Percentiles rank a stretch among this genome's conserved stretches.
Conservation (phyloP, 2,797 vertebrate species). For the Acridotheres tristis region DNA sequence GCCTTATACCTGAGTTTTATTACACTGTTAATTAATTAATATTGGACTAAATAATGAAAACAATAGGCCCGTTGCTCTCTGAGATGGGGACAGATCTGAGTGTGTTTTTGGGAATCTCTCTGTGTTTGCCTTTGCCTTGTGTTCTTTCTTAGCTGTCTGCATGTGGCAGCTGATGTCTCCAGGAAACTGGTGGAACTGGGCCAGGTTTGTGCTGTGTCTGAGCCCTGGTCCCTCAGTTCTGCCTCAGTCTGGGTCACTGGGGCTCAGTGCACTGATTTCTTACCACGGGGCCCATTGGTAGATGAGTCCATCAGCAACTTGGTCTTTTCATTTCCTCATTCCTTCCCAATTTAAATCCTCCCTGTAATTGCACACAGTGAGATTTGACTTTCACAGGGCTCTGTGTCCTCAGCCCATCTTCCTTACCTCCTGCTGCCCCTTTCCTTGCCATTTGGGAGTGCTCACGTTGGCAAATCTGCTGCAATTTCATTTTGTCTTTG, state of each 20-base stretch:
- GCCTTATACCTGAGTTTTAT: not conserved
- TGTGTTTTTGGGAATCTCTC: not conserved
- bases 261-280: not conserved
- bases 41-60: not conserved
- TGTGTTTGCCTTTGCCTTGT: not conserved
- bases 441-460: not conserved
- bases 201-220: not conserved
- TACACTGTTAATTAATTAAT: not conserved
- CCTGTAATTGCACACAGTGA: not conserved
- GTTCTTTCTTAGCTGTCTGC: not conserved
- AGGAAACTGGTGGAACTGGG: too few relatives aligned
- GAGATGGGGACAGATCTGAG: not conserved
- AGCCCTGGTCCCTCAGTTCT: not conserved
- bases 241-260: fast-evolving
- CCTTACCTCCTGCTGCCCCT: fast-evolving
- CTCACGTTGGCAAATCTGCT: fast-evolving
- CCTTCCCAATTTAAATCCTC: not conserved
- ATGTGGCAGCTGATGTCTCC: not conserved
- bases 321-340: not conserved
- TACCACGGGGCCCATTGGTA: not conserved
- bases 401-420: not conserved
- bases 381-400: not conserved
- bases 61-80: fast-evolving
- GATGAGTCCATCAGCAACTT: not conserved
- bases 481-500: not conserved